phyloP scores from a whole-genome alignment of 2,888 invertebrate genomes.

The Cataglyphis cursor region DNA sequence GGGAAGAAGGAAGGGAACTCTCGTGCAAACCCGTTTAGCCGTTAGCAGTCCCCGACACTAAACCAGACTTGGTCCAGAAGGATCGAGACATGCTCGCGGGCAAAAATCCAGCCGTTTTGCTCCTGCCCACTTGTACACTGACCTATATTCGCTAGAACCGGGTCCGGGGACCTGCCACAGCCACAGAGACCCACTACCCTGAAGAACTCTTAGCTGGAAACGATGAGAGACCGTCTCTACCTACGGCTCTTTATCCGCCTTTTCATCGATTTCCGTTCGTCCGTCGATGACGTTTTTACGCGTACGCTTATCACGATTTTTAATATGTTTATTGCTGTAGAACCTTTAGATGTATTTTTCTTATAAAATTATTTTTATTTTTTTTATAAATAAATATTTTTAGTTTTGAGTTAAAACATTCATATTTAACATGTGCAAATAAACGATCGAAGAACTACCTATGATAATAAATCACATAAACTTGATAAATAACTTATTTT shows the following conservation, averaged over 20 bases:
- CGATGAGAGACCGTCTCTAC: conserved; percentile 9
- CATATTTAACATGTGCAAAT: not conserved
- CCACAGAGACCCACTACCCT: conserved; percentile 80
- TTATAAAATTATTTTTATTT: not conserved
- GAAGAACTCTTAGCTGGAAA: conserved; percentile 64
- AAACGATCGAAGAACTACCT: not conserved
- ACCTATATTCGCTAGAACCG: conserved; percentile 85
- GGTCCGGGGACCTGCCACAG: conserved; percentile 79
- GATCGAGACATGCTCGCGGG: conserved; percentile 69
- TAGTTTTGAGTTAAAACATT: not conserved
- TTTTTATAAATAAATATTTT: not conserved
- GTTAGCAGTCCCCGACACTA: conserved; percentile 77
- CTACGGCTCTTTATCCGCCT: not conserved
- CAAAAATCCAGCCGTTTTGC: conserved; percentile 81
- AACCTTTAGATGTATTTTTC: not conserved
- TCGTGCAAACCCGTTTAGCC: conserved; percentile 85
- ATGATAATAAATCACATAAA: not conserved
- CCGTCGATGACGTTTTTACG: not conserved
- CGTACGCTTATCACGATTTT: not conserved
- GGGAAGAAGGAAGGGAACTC: conserved; percentile 67
- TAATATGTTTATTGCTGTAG: not conserved
- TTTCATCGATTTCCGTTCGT: conserved; percentile 9
- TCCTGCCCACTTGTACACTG: conserved; percentile 85
- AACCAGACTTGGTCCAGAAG: conserved; percentile 80
- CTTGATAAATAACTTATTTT: not conserved